A percentile compares a stretch with the other conserved stretches of the same genome.
Evolutionary conservation across 2,888 invertebrate genomes (phyloP).

Genomic region (Cephus nigrinus): DNA sequence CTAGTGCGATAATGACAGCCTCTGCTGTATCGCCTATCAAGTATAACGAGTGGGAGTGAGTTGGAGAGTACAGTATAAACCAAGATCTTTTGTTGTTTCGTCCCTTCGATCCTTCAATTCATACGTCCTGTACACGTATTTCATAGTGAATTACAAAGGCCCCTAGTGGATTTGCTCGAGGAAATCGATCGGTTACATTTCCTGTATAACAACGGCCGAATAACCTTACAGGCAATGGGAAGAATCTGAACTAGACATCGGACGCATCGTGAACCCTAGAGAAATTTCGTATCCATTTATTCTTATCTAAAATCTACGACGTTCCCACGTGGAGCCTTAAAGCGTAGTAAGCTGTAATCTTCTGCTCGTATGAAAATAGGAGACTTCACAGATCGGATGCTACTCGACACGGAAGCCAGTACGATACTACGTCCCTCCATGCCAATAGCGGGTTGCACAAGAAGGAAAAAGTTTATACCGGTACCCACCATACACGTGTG

Average conservation of each 20-base stretch:
- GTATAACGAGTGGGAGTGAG: neutral
- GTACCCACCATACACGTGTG: neutral
- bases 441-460: neutral
- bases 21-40: neutral
- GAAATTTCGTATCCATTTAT: neutral
- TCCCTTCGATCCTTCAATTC: constrained; percentile 40
- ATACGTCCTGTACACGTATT: neutral
- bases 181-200: neutral
- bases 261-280: neutral
- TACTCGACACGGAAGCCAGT: neutral
- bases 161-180: neutral
- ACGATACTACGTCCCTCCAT: neutral
- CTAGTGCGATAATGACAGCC: neutral
- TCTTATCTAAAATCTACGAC: neutral
- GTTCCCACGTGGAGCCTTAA: neutral
- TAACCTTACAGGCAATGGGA: neutral
- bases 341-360: neutral
- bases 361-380: neutral
- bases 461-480: neutral
- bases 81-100: constrained; percentile 43
- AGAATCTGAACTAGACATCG: neutral
- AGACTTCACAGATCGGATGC: neutral
- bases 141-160: neutral
- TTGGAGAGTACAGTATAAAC: neutral
- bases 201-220: neutral